Conservation (phyloP, 2,888 invertebrate genomes). For the Zygaena filipendulae region DNA sequence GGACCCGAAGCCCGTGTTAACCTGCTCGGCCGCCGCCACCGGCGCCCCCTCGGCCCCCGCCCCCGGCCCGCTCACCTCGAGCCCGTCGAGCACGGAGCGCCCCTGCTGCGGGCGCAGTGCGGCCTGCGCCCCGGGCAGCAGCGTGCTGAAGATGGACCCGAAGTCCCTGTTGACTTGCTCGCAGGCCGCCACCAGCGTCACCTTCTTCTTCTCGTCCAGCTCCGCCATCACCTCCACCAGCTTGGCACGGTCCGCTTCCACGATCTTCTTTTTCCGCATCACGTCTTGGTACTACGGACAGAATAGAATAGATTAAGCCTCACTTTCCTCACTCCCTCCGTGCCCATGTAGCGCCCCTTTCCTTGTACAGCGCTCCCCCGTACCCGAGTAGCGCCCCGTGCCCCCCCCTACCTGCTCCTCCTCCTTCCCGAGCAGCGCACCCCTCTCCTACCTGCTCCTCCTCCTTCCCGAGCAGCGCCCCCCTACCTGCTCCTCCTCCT, state of each 20-base stretch:
- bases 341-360: conserved; percentile 74
- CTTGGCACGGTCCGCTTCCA: conserved; percentile 79
- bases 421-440: conserved; percentile 84
- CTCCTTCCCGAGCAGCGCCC: conserved; percentile 76
- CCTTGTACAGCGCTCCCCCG: conserved; percentile 87
- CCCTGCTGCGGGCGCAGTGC: conserved; percentile 83
- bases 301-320: conserved; percentile 11
- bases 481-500: too few relatives aligned
- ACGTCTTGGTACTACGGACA: conserved; percentile 72
- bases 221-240: conserved; percentile 83
- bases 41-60: too few relatives aligned
- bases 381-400: conserved; percentile 84
- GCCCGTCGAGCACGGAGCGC: conserved; percentile 80
- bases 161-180: conserved; percentile 89
- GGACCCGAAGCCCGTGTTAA: conserved; percentile 93
- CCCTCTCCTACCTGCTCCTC: conserved; percentile 76
- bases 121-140: conserved; percentile 92
- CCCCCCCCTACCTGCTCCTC: conserved; percentile 84
- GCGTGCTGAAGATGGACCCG: conserved; percentile 90
- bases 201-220: conserved; percentile 91
- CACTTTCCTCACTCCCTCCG: conserved; percentile 83
- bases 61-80: conserved; percentile 80
- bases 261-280: conserved; percentile 75
- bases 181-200: conserved; percentile 84
- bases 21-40: too few relatives aligned